Evolutionary conservation across 2,888 invertebrate species (phyloP).

Genomic region (Druceiella hillmani): DNA sequence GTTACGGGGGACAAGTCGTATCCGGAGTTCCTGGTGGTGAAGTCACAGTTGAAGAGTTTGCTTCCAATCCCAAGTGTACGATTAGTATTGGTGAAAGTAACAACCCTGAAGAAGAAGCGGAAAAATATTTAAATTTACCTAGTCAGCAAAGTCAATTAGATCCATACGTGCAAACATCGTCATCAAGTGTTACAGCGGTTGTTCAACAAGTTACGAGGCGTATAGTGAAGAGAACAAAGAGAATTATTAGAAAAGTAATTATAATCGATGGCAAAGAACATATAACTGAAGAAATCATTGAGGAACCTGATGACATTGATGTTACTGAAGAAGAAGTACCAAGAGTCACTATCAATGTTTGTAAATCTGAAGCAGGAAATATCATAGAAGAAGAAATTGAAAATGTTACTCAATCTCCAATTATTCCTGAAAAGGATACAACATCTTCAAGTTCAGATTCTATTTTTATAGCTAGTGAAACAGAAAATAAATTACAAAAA

Average conservation of each 20-base stretch:
- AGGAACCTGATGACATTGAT: slow-evolving; percentile 77
- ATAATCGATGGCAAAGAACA: slow-evolving; percentile 81
- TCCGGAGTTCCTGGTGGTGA: slow-evolving; percentile 60
- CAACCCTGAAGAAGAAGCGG: slow-evolving; percentile 45
- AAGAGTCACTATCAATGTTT: slow-evolving; percentile 62
- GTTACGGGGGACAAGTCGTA: slow-evolving; percentile 58
- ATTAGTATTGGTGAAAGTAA: slow-evolving; percentile 53
- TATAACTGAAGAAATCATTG: slow-evolving; percentile 75
- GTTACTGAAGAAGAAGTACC: slow-evolving; percentile 67
- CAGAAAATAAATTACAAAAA: background rate
- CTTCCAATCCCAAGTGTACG: slow-evolving; percentile 55
- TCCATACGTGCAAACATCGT: slow-evolving; percentile 53
- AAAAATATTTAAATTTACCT: slow-evolving; percentile 33
- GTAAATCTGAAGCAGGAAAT: slow-evolving; percentile 29
- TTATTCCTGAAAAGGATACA: too few relatives aligned
- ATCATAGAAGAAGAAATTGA: slow-evolving; percentile 24
- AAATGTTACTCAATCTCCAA: slow-evolving; percentile 4
- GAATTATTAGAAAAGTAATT: slow-evolving; percentile 69
- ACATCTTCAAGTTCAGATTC: too few relatives aligned
- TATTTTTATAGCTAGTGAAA: background rate
- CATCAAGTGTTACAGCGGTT: slow-evolving; percentile 70
- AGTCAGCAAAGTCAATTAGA: slow-evolving; percentile 35
- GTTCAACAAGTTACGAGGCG: slow-evolving; percentile 77
- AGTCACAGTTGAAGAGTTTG: slow-evolving; percentile 59
- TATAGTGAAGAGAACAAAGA: slow-evolving; percentile 67